Evolutionary conservation across 2,113 vertebrate genomes (phyloP), one percentile per base, ranked within the genome.

Genomic region (Conger conger): DNA sequence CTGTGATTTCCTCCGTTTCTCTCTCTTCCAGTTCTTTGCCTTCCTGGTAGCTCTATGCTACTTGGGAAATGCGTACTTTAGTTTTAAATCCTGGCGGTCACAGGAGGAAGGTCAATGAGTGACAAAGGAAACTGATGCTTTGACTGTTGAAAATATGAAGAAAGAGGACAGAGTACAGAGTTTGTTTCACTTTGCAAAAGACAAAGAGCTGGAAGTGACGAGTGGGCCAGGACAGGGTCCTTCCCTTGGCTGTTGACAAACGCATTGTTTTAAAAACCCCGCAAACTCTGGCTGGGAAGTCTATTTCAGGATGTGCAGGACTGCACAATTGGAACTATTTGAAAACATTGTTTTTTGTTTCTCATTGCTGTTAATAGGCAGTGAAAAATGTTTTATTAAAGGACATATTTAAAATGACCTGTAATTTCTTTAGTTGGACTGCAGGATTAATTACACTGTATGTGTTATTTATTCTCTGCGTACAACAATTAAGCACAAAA

Each of bases 11-110:
- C 0, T 80, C 0, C 86, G 82, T 91, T 86, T 87, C 37, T 54
- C 37, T 54, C 78, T 86, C 78, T 89, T 86, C 87, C 93, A 99
- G 98, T 97, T 97, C 91, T 98, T 97, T 90, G 96, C 97, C 87
- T 97, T 96, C 33, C 30, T 98, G 91, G 96, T 96, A 87, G 96
- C 96, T 78, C 92, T 95, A 89, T 98, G 96, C 94, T 98, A 99
- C 15, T 93, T 95, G 88, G 95, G 94, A 89, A 98, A 96, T 90
- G 93, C 95, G 0, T 97, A 95, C 87, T 94, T 98, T 90, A 97
- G 96, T 91, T 97, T 97, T 91, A 92, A 91, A 89, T 95, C 94
- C 23, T 98, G 97, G 97, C 93, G 88, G 90, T 93, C 94, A 88
- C 89, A 92, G 85, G 86, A 89, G n/a, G 91, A 91, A 30, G 91